These are phyloP conservation scores for Hydraecia micacea DNA, from an alignment of 2,888 invertebrate genomes.

Conservation along the genomic window DNA sequence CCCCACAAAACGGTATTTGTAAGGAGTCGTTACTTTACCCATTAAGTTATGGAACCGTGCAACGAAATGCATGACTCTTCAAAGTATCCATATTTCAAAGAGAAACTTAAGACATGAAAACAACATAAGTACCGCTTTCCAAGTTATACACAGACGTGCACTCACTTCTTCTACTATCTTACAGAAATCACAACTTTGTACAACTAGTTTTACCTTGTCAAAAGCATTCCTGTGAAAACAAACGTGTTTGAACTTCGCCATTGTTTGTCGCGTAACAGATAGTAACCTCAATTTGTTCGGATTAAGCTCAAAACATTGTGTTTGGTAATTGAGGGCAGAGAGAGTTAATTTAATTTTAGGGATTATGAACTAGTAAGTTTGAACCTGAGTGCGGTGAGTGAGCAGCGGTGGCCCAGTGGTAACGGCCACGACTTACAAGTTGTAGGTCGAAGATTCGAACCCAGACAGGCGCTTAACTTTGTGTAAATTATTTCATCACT, in stretches of 20 bases:
- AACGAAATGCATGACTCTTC: not conserved
- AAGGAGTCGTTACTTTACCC: not conserved
- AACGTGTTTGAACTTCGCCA: slow-evolving; percentile 17
- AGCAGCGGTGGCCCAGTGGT: not conserved
- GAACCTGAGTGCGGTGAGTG: not conserved
- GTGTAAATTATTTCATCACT: too few species aligned
- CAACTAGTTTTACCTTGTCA: not conserved
- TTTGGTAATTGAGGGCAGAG: slow-evolving; percentile 3
- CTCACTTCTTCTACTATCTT: slow-evolving; percentile 1
- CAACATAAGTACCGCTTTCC: not conserved
- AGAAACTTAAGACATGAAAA: too few species aligned
- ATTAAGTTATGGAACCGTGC: not conserved
- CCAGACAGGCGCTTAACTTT: too few species aligned
- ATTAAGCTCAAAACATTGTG: slow-evolving; percentile 1
- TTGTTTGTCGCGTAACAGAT: slow-evolving; percentile 42
- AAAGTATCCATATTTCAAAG: not conserved
- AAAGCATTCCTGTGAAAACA: slow-evolving; percentile 1
- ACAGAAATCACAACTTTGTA: not conserved
- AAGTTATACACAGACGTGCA: not conserved
- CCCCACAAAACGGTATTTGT: not conserved
- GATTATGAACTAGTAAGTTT: too few species aligned
- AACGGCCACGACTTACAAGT: not conserved
- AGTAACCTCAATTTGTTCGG: slow-evolving; percentile 8
- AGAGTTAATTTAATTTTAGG: not conserved
- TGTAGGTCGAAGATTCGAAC: not conserved